These are phyloP conservation scores for Agrotis puta DNA, from an alignment of 2,888 invertebrate species.

Conservation along the genomic window DNA sequence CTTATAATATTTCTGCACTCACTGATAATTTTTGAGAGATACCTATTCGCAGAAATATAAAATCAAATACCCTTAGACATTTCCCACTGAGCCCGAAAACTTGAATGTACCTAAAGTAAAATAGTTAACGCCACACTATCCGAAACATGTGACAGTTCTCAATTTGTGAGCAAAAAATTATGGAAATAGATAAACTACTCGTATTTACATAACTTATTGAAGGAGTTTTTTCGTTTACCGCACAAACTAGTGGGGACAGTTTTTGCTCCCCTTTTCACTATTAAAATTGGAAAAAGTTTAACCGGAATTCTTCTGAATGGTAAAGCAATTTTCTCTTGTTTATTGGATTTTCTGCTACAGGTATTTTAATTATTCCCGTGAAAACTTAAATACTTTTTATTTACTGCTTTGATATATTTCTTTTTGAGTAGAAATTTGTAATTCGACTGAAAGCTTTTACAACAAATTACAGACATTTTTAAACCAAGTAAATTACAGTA, in stretches of 20 bases:
- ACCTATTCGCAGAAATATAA: neutral
- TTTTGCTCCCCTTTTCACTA: constrained; percentile 13
- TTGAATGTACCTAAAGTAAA: constrained; percentile 3
- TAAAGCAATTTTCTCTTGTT: constrained; percentile 15
- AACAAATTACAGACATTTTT: too few relatives aligned
- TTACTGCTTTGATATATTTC: neutral
- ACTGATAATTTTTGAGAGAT: too few relatives aligned
- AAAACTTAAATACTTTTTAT: neutral
- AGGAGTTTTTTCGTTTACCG: constrained; percentile 1
- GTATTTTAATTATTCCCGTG: neutral
- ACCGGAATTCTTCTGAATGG: neutral
- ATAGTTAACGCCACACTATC: constrained; percentile 1
- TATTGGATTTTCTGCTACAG: neutral
- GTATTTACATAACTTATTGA: constrained; percentile 31
- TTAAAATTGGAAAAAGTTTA: constrained; percentile 12
- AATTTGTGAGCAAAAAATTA: constrained; percentile 26
- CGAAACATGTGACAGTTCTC: constrained; percentile 4
- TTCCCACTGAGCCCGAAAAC: neutral
- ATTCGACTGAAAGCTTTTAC: neutral
- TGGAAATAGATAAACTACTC: constrained; percentile 21
- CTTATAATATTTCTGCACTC: too few relatives aligned
- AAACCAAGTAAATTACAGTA: too few relatives aligned
- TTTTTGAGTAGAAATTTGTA: neutral
- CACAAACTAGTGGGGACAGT: neutral
- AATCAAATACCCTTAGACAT: constrained; percentile 1